Evolutionary conservation across 2,113 vertebrate genomes (phyloP).

Genomic region (Ranitomeya imitator): DNA sequence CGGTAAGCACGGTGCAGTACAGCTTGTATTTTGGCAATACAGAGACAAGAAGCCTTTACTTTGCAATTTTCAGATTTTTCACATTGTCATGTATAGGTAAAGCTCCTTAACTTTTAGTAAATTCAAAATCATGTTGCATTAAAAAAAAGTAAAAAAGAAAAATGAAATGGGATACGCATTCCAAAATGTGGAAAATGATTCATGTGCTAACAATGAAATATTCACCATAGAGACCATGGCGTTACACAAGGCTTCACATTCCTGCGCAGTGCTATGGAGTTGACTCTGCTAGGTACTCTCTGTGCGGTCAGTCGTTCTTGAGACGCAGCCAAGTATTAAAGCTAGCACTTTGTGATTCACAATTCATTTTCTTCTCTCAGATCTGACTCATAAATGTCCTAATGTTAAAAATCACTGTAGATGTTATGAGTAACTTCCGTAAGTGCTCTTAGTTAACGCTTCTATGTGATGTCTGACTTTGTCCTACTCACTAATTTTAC

Average conservation of each 20-base stretch:
- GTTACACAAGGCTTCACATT: slow-evolving; percentile 21
- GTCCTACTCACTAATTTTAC: background rate
- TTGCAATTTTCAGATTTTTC: background rate
- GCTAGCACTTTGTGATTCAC: slow-evolving; percentile 5
- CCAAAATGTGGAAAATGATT: slow-evolving; percentile 10
- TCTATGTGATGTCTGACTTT: background rate
- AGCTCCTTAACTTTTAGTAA: background rate
- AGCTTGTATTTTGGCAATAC: background rate
- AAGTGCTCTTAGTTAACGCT: background rate
- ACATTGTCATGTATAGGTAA: background rate
- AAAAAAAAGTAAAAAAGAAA: background rate
- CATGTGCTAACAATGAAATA: slow-evolving; percentile 2
- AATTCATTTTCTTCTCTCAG: slow-evolving; percentile 1
- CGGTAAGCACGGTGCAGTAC: background rate
- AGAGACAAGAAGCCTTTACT: background rate
- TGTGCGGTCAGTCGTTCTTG: slow-evolving; percentile 9
- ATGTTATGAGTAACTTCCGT: slow-evolving; percentile 31
- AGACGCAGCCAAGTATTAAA: background rate
- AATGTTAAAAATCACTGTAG: background rate
- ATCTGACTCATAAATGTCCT: slow-evolving; percentile 36
- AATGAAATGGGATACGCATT: background rate
- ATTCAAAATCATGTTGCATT: background rate
- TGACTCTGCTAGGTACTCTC: background rate
- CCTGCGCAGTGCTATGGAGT: background rate
- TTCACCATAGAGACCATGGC: slow-evolving; percentile 3